Evolutionary conservation across 2,888 invertebrate species (phyloP), one percentile per base, ranked within the genome.

Genomic region (Synanthedon formicaeformis): DNA sequence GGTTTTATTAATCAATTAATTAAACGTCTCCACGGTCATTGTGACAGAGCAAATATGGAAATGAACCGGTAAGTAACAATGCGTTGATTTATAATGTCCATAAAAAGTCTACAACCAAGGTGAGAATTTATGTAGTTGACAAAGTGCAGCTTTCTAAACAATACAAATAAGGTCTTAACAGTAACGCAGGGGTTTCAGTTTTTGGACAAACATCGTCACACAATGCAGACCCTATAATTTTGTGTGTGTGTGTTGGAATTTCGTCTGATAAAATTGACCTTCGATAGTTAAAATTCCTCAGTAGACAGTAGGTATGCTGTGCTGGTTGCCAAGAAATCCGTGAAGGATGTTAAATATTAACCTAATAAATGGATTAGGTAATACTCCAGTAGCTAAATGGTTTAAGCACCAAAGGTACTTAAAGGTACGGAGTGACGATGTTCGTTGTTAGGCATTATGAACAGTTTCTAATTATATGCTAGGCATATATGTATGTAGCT

Each of bases 1-100:
- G 82, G 75, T 83, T 50, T 86, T 85, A 83, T 83, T 78, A 82
- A 83, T 85, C 86, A 86, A 87, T 87, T 86, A 87, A 86, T 86
- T 86, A 87, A 84, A 86, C 76, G 86, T 80, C 75, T 77, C 71
- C 71, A 80, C 81, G 85, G 85, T 84, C 83, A 82, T 85, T 85
- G 86, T 86, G 77, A 71, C 69, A 75, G 70, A 78, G 76, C 77
- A 83, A 85, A 86, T 86, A 87, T 86, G 86, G 71, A 79, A 84
- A 86, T 86, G 74, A 77, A 74, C 64, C 58, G 63, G 71, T 64
- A 64, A 65, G 62, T 73, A 85, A 85, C 86, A 86, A 85, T 75
- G 78, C 71, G 58, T 63, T 86, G 86, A 87, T 87, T 86, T 87
- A 87, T 86, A 74, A 56, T 66, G 63, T 4, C 60, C 63, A 69